phyloP scores from a whole-genome alignment of 2,113 vertebrate genomes.

The Anser cygnoides region DNA sequence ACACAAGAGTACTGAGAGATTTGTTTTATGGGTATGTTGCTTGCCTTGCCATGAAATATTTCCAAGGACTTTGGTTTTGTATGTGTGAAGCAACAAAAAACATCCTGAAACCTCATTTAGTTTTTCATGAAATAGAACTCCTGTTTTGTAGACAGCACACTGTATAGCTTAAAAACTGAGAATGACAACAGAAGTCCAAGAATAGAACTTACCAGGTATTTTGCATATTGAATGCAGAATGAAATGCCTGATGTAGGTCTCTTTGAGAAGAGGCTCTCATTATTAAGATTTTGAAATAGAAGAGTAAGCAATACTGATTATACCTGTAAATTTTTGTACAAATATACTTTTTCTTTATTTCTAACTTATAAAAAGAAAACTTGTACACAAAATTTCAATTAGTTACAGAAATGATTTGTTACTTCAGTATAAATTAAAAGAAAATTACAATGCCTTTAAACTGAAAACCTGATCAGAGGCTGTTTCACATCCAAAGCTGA shows the following conservation, averaged over 20 bases:
- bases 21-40: background rate
- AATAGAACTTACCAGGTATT: background rate
- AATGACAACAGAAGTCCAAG: background rate
- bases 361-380: background rate
- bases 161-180: background rate
- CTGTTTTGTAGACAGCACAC: background rate
- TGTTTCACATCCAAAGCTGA: background rate
- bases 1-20: background rate
- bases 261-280: background rate
- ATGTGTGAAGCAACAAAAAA: background rate
- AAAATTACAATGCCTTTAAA: background rate
- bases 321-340: background rate
- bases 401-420: background rate
- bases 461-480: background rate
- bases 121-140: background rate
- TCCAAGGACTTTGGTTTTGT: background rate
- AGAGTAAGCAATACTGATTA: background rate
- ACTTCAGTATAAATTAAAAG: background rate
- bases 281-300: background rate
- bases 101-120: background rate
- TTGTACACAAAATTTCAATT: background rate
- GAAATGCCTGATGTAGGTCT: background rate
- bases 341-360: background rate
- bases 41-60: background rate
- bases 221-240: background rate